These are phyloP conservation scores for Zaprionus taronus DNA, from an alignment of 1,140 invertebrate genomes.

Conservation along the genomic window DNA sequence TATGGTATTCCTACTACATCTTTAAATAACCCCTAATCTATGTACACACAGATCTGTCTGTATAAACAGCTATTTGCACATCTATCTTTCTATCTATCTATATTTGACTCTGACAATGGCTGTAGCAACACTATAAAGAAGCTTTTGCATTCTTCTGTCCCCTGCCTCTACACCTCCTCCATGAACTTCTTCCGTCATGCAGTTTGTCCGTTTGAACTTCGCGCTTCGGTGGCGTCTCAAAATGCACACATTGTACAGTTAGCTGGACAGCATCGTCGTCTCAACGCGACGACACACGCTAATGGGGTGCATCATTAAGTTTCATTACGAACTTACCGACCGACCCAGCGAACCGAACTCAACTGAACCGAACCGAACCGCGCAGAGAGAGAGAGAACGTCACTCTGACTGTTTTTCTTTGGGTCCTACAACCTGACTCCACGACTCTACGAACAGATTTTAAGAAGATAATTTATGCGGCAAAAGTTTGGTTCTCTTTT, in stretches of 20 bases:
- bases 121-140: background rate
- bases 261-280: constrained; percentile 20
- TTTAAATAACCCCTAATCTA: background rate
- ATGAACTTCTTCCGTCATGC: background rate
- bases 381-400: background rate
- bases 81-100: constrained; percentile 12
- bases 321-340: constrained; percentile 56
- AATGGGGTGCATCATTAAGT: constrained; percentile 76
- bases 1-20: background rate
- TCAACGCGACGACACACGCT: constrained; percentile 55
- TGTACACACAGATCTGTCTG: background rate
- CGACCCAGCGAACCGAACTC: constrained; percentile 1
- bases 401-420: background rate
- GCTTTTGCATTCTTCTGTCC: background rate
- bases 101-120: constrained; percentile 28
- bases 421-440: constrained; percentile 9
- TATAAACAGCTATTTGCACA: background rate
- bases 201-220: constrained; percentile 43
- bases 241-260: constrained; percentile 68
- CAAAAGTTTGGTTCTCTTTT: constrained; percentile 42
- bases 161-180: background rate
- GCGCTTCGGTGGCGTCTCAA: constrained; percentile 63
- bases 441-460: background rate
- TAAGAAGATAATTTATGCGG: constrained; percentile 62
- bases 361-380: constrained; percentile 17